These are phyloP conservation scores for Gasterosteus aculeatus DNA, from an alignment of 2,113 vertebrate species.

Conservation along the genomic window DNA sequence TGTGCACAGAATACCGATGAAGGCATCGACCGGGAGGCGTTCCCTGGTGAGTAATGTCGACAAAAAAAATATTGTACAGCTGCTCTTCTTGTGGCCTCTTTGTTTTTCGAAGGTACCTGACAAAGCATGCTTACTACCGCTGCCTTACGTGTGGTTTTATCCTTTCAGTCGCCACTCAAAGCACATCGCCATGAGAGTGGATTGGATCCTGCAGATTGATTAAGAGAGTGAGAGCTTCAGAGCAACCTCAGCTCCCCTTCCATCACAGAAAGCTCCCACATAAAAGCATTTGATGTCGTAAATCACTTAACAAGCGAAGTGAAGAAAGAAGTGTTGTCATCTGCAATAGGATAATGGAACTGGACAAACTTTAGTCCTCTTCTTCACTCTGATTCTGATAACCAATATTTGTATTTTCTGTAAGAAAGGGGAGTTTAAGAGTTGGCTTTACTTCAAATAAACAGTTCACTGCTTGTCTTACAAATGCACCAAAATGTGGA, in stretches of 20 bases:
- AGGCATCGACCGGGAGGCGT: neutral
- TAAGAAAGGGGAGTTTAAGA: neutral
- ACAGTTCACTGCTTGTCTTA: neutral
- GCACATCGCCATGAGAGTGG: conserved; percentile 1
- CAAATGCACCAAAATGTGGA: neutral
- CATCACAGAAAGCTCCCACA: neutral
- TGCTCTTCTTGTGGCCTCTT: neutral
- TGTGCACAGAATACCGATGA: neutral
- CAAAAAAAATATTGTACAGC: neutral
- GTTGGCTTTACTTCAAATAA: neutral
- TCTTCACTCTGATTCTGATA: neutral
- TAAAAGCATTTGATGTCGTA: conserved; percentile 19
- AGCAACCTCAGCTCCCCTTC: conserved; percentile 8
- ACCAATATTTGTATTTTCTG: neutral
- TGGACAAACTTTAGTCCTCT: neutral
- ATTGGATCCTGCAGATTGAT: conserved; percentile 21
- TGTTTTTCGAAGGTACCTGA: neutral
- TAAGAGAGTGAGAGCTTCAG: conserved; percentile 12
- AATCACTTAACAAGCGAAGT: too few species aligned
- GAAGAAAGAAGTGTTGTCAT: neutral
- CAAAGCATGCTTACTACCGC: conserved; percentile 4
- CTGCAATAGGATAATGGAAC: neutral
- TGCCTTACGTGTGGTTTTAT: conserved; percentile 1
- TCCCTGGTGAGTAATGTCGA: neutral
- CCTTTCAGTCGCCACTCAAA: conserved; percentile 10